Base-by-base conservation (phyloP, 2,113 vertebrate genomes). In the Cyanistes caeruleus region DNA sequence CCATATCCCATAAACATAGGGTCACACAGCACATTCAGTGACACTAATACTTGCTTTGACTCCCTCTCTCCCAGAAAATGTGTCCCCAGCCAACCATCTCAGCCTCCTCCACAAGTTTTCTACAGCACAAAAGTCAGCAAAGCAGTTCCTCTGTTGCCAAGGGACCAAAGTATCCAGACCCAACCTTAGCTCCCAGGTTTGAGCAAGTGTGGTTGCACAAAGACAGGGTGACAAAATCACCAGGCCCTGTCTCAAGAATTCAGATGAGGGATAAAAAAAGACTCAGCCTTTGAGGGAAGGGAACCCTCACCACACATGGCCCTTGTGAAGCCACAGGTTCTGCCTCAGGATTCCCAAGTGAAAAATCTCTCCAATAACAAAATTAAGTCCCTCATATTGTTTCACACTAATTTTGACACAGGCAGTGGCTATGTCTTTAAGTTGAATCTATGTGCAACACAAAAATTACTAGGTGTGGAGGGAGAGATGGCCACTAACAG, bases 21-120 rank as follows among this genome's bases (percentile, higher is more conserved):
- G 48, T 77, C 48, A 64, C 39, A 68, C 0, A 0, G 74, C 43
- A 56, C 13, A 7, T 27, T 59, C 81, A 75, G 75, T 0, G 1
- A n/a, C 60, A 60, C 16, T 56, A 89, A 93, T 43, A 81, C 23
- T 79, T 70, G 15, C 27, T 84, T 94, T 78, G 51, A 84, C 23
- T 78, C 63, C 22, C 33, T 75, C 8, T 83, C n/a, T 84, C 44
- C 39, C 28, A 52, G 48, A 78, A 84, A 93, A 95, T 56, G 30
- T 16, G 82, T 78, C 65, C 69, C 84, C 1, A 21, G 39, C 15
- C 64, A 78, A 48, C 8, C 68, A 70, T 76, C 53, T 52, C 41
- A 63, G 27, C 37, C 15, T 86, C 30, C 51, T 46, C 24, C 33
- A 59, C 18, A 48, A 69, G 43, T 74, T 81, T 70, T 48, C 56